These are phyloP conservation scores for Aphaenogaster rudis DNA, from an alignment of 1,140 invertebrate species.

Conservation along the genomic window DNA sequence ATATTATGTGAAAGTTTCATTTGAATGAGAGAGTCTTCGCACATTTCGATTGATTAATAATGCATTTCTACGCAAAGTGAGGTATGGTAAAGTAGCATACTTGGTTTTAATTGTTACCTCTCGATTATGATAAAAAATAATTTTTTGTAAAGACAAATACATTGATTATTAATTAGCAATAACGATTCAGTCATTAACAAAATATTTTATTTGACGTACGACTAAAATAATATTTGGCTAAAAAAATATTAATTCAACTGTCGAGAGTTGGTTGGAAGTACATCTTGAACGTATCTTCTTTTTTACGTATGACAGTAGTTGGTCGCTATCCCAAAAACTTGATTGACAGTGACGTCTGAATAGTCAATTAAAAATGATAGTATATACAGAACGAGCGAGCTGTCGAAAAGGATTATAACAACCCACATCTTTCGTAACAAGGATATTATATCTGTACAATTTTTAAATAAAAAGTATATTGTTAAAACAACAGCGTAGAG, in stretches of 20 bases:
- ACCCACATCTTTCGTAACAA: not conserved
- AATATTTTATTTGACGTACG: not conserved
- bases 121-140: conserved; percentile 5
- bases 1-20: conserved; percentile 35
- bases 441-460: not conserved
- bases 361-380: not conserved
- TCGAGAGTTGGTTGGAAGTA: not conserved
- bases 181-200: not conserved
- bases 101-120: conserved; percentile 2
- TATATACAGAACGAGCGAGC: not conserved
- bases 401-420: not conserved
- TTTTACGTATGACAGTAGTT: not conserved
- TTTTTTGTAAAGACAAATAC: not conserved
- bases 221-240: not conserved
- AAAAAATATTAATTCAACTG: conserved; percentile 5
- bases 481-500: not conserved
- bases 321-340: not conserved
- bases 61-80: conserved; percentile 1
- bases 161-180: conserved; percentile 7
- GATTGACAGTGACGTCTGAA: not conserved
- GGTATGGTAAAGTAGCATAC: not conserved
- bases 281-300: not conserved
- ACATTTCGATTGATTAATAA: conserved; percentile 40
- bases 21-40: conserved; percentile 14
- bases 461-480: not conserved